A percentile compares a stretch with the other conserved stretches of the same genome.
phyloP scores from a whole-genome alignment of 2,113 vertebrate genomes.

The Falcunculus frontatus region DNA sequence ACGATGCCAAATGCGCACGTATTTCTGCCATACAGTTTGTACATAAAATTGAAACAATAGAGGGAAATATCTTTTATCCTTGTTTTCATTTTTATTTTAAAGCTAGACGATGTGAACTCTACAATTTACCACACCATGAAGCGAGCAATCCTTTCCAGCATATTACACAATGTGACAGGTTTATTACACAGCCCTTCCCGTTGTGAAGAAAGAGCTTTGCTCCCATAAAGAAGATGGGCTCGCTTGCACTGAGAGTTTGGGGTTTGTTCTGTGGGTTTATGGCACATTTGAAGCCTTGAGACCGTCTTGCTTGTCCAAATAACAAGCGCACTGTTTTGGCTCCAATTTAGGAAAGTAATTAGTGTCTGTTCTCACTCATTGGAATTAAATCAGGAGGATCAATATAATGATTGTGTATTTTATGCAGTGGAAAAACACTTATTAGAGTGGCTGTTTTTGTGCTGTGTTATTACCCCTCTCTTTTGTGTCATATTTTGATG shows the following conservation, averaged over 20 bases:
- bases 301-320: slow-evolving; percentile 23
- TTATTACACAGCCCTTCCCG: slow-evolving; percentile 39
- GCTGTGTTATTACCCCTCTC: slow-evolving; percentile 36
- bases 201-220: slow-evolving; percentile 2
- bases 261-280: slow-evolving; percentile 48
- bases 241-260: neutral
- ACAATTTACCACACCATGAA: neutral
- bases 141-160: slow-evolving; percentile 23
- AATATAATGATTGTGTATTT: slow-evolving; percentile 46
- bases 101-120: slow-evolving; percentile 18
- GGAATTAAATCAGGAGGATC: slow-evolving; percentile 57
- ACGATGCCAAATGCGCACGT: neutral
- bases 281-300: slow-evolving; percentile 38
- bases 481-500: slow-evolving; percentile 47
- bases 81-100: slow-evolving; percentile 64
- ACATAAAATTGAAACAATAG: slow-evolving; percentile 60
- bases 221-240: slow-evolving; percentile 48
- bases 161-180: slow-evolving; percentile 34
- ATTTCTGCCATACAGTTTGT: slow-evolving; percentile 49
- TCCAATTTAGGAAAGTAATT: slow-evolving; percentile 51
- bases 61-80: slow-evolving; percentile 59
- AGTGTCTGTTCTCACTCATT: slow-evolving; percentile 38
- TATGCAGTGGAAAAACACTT: slow-evolving; percentile 39
- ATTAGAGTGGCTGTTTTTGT: slow-evolving; percentile 8
- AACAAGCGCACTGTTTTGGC: slow-evolving; percentile 38